These are phyloP conservation scores for Malachius bipustulatus DNA, from an alignment of 2,888 invertebrate genomes.

Conservation along the genomic window DNA sequence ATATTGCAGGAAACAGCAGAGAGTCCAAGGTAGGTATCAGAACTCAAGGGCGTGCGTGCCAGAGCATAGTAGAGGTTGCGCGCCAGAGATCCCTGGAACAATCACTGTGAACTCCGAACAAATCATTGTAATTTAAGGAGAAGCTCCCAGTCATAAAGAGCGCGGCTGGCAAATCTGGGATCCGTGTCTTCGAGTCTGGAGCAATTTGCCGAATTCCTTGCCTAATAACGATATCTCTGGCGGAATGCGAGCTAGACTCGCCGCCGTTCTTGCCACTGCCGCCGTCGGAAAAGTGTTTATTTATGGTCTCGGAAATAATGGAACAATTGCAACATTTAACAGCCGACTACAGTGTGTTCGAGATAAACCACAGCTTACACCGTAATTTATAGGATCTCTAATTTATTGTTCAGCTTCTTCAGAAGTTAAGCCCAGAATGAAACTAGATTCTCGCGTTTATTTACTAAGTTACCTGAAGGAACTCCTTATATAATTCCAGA, in stretches of 20 bases:
- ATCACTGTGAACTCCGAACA: slow-evolving; percentile 15
- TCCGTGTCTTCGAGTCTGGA: slow-evolving; percentile 7
- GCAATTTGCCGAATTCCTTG: slow-evolving; percentile 24
- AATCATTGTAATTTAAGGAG: slow-evolving; percentile 22
- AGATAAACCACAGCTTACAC: slow-evolving; percentile 28
- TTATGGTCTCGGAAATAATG: slow-evolving; percentile 28
- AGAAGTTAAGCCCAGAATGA: too few species aligned
- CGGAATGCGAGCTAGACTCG: slow-evolving; percentile 20
- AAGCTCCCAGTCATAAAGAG: slow-evolving; percentile 9
- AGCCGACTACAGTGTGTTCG: slow-evolving; percentile 27
- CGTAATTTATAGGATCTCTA: slow-evolving; percentile 28
- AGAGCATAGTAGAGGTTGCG: too few species aligned
- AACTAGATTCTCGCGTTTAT: too few species aligned
- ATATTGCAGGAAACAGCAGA: too few species aligned
- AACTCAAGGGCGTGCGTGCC: too few species aligned
- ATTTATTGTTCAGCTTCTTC: slow-evolving; percentile 26
- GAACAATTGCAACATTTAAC: slow-evolving; percentile 31
- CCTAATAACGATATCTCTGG: slow-evolving; percentile 25
- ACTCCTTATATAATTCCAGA: too few species aligned
- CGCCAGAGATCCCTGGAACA: too few species aligned
- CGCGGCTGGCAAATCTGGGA: slow-evolving; percentile 11
- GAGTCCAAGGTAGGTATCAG: too few species aligned
- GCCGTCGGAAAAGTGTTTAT: slow-evolving; percentile 27
- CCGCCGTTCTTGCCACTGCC: too few species aligned
- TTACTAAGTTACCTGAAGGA: too few species aligned